phyloP scores from a whole-genome alignment of 1,140 invertebrate species.

The Holcopasites calliopsidis region DNA sequence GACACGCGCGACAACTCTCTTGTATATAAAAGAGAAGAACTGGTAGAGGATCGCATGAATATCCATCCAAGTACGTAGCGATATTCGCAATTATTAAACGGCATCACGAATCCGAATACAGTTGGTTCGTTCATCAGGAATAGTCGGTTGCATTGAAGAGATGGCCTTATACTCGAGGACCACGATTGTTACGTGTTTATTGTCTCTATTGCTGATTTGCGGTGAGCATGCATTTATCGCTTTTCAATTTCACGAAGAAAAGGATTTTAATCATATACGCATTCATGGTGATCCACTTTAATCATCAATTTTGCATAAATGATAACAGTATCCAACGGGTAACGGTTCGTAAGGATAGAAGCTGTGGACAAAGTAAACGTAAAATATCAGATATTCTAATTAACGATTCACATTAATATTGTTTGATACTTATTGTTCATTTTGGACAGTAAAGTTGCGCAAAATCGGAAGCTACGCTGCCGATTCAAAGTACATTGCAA shows the following conservation, averaged over 20 bases:
- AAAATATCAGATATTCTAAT: no score
- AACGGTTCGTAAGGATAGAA: no score
- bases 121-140: not conserved
- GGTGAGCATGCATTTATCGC: constrained; percentile 12
- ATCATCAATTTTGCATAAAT: no score
- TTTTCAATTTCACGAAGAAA: not conserved
- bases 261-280: not conserved
- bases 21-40: constrained; percentile 35
- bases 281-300: no score
- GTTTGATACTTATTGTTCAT: no score
- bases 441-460: no score
- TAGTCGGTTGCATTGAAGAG: not conserved
- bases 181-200: not conserved
- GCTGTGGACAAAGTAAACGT: no score
- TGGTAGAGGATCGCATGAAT: not conserved
- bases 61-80: not conserved
- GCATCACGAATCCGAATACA: not conserved
- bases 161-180: not conserved
- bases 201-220: not conserved
- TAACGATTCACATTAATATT: no score
- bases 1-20: constrained; percentile 20
- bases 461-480: no score
- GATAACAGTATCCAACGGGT: no score
- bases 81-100: not conserved
- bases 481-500: no score